Conservation (phyloP, 2,113 vertebrate species). For the Choloepus hoffmanni region DNA sequence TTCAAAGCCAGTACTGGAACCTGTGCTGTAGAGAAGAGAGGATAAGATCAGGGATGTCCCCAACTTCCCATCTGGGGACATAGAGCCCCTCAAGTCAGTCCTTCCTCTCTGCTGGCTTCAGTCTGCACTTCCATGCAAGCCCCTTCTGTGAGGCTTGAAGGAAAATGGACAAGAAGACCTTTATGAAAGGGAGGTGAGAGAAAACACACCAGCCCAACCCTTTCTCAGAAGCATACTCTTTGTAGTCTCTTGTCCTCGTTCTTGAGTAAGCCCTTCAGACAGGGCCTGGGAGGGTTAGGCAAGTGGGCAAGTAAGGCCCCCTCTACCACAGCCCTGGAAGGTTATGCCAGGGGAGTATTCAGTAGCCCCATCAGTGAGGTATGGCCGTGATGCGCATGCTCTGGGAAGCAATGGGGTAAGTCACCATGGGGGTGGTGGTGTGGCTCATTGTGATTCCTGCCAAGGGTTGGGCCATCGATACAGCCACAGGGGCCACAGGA, state of each 20-base stretch:
- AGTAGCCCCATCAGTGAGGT: conserved; percentile 90
- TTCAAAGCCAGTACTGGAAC: conserved; percentile 70
- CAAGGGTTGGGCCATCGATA: conserved; percentile 96
- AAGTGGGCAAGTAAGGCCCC: neutral
- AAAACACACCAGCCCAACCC: conserved; percentile 60
- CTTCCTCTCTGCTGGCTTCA: conserved; percentile 66
- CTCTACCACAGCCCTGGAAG: conserved; percentile 57
- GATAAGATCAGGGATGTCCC: conserved; percentile 46
- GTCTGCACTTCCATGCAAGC: conserved; percentile 57
- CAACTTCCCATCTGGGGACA: conserved; percentile 43
- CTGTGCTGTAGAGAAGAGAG: conserved; percentile 57
- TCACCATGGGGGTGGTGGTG: conserved; percentile 97
- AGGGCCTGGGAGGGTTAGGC: conserved; percentile 42
- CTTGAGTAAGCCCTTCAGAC: conserved; percentile 46
- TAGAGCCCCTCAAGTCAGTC: conserved; percentile 50
- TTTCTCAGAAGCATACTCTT: conserved; percentile 65
- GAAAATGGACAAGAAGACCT: conserved; percentile 57
- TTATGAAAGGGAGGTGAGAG: conserved; percentile 51
- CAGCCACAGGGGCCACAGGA: conserved; percentile 95
- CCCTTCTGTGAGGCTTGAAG: conserved; percentile 53
- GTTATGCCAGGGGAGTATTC: conserved; percentile 62
- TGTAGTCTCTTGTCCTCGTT: conserved; percentile 74
- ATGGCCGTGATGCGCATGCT: conserved; percentile 98
- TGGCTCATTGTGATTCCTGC: conserved; percentile 98
- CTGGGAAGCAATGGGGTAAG: conserved; percentile 97